Evolutionary conservation across 1,140 invertebrate genomes (phyloP), one percentile per base, ranked within the genome.

Genomic region (Magallana gigas): DNA sequence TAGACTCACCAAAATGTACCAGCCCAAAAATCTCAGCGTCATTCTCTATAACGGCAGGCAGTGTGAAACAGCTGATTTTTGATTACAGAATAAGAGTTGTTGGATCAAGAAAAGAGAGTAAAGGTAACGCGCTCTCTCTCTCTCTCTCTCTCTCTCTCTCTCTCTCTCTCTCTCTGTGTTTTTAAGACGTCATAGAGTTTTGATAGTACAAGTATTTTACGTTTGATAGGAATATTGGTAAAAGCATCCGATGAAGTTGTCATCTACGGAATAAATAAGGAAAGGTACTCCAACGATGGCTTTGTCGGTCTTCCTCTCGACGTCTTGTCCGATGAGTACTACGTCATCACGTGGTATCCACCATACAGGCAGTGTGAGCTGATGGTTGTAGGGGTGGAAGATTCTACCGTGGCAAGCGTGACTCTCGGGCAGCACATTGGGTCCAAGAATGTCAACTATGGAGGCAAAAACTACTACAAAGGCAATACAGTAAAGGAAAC

Each of bases 261-360:
- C 4, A 89, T 93, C 6, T 93, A 91, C 82, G 90, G 91, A n/a
- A 87, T 90, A 0, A 93, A 93, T 88, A 90, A 91, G 59, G 89
- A 92, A 60, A 84, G 36, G 0, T 90, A 90, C 29, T 92, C 93
- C 0, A 91, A 90, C 23, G 93, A 94, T 84, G 93, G 90, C 58
- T 94, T 91, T 84, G 82, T 94, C 12, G 92, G 91, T 36, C 80
- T 93, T 12, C 93, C 93, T 1, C 85, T 82, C 1, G 89, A 93
- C 57, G 90, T 91, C 8, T 76, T 93, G 6, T 91, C 91, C 18
- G 88, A 80, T 5, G 90, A 92, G 48, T 93, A 94, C 83, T 93
- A 91, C 86, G 85, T 91, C 8, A 84, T 93, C 5, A 87, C 89
- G 1, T 93, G 91, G 81, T 68, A 84, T 18, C 89, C 90, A 4